These are phyloP conservation scores for Eulemur albifrons DNA, from an alignment of 2,797 vertebrate genomes.

Conservation along the genomic window DNA sequence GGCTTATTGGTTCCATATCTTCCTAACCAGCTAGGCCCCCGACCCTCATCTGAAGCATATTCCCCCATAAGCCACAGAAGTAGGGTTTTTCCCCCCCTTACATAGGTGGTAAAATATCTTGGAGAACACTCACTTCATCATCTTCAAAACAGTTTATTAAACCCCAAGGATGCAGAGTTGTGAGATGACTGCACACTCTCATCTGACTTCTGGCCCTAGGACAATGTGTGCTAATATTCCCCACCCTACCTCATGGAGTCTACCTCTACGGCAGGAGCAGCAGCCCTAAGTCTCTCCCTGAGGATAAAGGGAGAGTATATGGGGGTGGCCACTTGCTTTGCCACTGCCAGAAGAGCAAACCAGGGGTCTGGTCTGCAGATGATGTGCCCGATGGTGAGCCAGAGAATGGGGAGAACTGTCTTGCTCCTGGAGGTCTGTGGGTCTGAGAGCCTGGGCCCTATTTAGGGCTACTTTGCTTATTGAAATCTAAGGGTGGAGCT, in stretches of 20 bases:
- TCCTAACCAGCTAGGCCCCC: background rate
- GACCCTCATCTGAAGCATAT: background rate
- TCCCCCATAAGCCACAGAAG: background rate
- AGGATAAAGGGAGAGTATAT: background rate
- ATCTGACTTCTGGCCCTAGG: background rate
- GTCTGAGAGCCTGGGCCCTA: background rate
- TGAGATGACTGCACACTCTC: background rate
- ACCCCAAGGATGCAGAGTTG: background rate
- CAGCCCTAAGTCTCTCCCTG: background rate
- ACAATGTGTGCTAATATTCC: background rate
- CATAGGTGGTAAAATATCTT: background rate
- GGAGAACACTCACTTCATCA: background rate
- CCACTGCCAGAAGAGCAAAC: background rate
- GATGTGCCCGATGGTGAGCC: background rate
- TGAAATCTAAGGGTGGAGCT: background rate
- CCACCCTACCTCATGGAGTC: accelerated
- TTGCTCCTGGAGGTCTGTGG: background rate
- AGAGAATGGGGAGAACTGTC: background rate
- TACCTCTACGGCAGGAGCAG: background rate
- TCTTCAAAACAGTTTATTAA: background rate
- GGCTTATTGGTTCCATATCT: background rate
- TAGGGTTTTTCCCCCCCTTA: background rate
- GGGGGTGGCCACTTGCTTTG: background rate
- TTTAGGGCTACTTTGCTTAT: background rate
- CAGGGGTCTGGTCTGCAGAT: background rate